Percentiles rank a stretch among this genome's conserved stretches.
These are phyloP conservation scores for Lasioglossum calceatum DNA, from an alignment of 2,888 invertebrate species.

Conservation along the genomic window DNA sequence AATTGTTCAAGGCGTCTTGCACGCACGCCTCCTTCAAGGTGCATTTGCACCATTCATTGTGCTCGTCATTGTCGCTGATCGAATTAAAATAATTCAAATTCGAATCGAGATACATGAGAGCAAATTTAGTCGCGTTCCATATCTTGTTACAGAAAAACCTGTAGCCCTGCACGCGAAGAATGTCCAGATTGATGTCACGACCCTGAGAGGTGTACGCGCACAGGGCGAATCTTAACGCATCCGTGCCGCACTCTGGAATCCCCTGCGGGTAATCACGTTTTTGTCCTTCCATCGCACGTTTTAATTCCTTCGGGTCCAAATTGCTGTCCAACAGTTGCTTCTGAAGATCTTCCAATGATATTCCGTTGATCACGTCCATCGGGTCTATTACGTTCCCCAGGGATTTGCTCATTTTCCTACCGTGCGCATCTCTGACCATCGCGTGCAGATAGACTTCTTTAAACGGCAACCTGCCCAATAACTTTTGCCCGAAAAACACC, in stretches of 20 bases:
- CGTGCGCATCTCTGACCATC: slow-evolving; percentile 98
- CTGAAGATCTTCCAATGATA: slow-evolving; percentile 91
- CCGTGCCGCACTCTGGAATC: slow-evolving; percentile 99
- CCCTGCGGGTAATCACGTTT: slow-evolving; percentile 90
- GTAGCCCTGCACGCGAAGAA: slow-evolving; percentile 96
- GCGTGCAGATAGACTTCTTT: slow-evolving; percentile 97
- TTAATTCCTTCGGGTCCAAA: slow-evolving; percentile 92
- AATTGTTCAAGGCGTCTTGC: slow-evolving; percentile 81
- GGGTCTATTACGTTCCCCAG: slow-evolving; percentile 99
- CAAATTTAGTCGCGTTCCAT: slow-evolving; percentile 99
- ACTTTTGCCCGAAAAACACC: slow-evolving; percentile 97
- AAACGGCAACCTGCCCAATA: slow-evolving; percentile 97
- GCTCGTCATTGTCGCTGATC: slow-evolving; percentile 38
- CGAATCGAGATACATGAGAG: slow-evolving; percentile 89
- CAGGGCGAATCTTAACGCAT: slow-evolving; percentile 96
- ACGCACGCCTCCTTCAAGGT: slow-evolving; percentile 77
- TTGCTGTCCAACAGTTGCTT: slow-evolving; percentile 91
- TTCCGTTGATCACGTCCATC: slow-evolving; percentile 96
- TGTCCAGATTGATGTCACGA: slow-evolving; percentile 98
- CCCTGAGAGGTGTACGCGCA: slow-evolving; percentile 96
- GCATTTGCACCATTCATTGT: slow-evolving; percentile 75
- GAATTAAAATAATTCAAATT: slow-evolving; percentile 85
- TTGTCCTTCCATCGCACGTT: slow-evolving; percentile 84
- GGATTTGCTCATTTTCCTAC: slow-evolving; percentile 99
- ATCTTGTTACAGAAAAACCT: slow-evolving; percentile 99